Percentiles rank a stretch among this genome's conserved stretches.
These are phyloP conservation scores for Drosophila buzzatii DNA, from an alignment of 2,888 invertebrate genomes.

Conservation along the genomic window DNA sequence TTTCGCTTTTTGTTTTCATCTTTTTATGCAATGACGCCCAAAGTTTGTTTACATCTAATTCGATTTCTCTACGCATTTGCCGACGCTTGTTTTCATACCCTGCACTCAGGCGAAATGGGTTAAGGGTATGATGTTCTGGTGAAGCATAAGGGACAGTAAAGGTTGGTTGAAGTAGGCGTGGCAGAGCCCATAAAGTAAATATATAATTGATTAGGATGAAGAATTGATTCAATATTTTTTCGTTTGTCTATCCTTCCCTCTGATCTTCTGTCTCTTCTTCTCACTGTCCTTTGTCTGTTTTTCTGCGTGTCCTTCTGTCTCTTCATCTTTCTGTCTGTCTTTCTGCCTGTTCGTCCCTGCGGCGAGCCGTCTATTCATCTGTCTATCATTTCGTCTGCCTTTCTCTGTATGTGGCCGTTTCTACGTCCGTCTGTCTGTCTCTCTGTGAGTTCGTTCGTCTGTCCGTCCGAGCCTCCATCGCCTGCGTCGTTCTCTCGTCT, in stretches of 20 bases:
- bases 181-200: background rate
- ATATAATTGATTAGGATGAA: background rate
- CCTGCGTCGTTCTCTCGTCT: background rate
- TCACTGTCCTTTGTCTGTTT: background rate
- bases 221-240: background rate
- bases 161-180: background rate
- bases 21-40: conserved; percentile 68
- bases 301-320: background rate
- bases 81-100: conserved; percentile 9
- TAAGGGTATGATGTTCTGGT: background rate
- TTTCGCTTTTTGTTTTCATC: conserved; percentile 39
- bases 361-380: background rate
- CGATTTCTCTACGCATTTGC: conserved; percentile 48
- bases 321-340: background rate
- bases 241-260: background rate
- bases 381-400: background rate
- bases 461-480: background rate
- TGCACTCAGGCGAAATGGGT: background rate
- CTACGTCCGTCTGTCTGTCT: background rate
- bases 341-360: background rate
- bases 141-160: no score
- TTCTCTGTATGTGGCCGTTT: background rate
- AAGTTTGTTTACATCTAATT: conserved; percentile 67
- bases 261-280: background rate
- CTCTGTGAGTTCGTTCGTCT: background rate